Evolutionary conservation across 2,888 invertebrate species (phyloP).

Genomic region (Oasisia sp.): DNA sequence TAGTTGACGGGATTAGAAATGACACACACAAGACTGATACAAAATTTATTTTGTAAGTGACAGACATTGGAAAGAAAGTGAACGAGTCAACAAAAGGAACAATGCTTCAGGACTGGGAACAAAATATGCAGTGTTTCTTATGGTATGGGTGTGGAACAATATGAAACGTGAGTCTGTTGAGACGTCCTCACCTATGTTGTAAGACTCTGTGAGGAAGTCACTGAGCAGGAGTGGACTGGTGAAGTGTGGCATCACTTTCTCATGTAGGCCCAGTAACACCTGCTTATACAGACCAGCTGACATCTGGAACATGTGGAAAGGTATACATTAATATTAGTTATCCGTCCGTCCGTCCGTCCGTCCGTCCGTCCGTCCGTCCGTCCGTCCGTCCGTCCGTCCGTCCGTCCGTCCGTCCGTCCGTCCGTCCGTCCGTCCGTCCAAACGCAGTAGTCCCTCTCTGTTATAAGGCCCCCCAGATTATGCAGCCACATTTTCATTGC

Average conservation of each 20-base stretch:
- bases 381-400: no score
- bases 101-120: neutral
- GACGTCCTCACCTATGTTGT: slow-evolving; percentile 76
- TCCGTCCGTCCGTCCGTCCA: no score
- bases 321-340: neutral
- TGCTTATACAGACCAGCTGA: slow-evolving; percentile 77
- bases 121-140: neutral
- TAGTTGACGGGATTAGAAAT: neutral
- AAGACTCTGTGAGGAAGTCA: slow-evolving; percentile 90
- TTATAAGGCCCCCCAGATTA: no score
- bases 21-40: neutral
- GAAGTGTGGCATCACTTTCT: slow-evolving; percentile 83
- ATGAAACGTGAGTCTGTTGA: neutral
- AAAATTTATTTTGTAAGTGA: neutral
- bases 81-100: neutral
- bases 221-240: slow-evolving; percentile 84
- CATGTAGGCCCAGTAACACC: slow-evolving; percentile 82
- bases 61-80: neutral
- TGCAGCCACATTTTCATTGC: no score
- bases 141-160: neutral
- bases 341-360: no score
- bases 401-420: no score
- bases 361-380: no score
- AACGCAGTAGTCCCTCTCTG: no score
- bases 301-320: neutral